Evolutionary conservation across 2,797 vertebrate genomes (phyloP), one percentile per base, ranked within the genome.

Genomic region (Etheostoma perlongum): DNA sequence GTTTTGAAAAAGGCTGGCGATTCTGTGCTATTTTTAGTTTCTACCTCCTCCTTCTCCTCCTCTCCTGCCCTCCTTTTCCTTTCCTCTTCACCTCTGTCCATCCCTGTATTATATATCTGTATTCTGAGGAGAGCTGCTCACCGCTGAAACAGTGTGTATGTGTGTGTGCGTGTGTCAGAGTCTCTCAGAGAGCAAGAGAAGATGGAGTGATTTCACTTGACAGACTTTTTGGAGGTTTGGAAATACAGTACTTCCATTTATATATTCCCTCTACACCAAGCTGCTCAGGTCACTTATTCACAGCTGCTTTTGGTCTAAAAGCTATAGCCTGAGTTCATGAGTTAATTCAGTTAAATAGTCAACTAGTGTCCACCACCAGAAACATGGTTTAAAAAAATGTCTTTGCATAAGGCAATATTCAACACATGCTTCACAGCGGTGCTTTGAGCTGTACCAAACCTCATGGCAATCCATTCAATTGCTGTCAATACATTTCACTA

Each of bases 21-120:
- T 67, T 86, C 68, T 16, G 63, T 47, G 76, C 78, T 93, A 93
- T 93, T 91, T 93, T 89, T 90, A 88, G 87, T 12, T n/a, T 57
- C 49, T 33, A 54, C 55, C 51, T 58, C 73, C 44, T 33, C 25
- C 68, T 49, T 19, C 67, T 58, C 19, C 55, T 66, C 46, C 57
- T 66, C 76, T 65, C 47, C 44, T 78, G 49, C 52, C 68, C 65
- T 74, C 44, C 62, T 85, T 63, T 54, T 79, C 79, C 74, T 69
- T 77, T 82, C 52, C 82, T 82, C 70, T 81, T 81, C 75, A 77
- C 82, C 85, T 89, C 81, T 60, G 60, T 78, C 76, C 83, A 69
- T 84, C 74, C 52, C 73, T 88, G 92, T 89, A 89, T 92, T 93
- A 40, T 40, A 40, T 40, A 40, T 40, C 10, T 40, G 11, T 40